Evolutionary conservation across 92 coral and sea anemone genomes (phyloP).

Genomic region (Pocillopora grandis): DNA sequence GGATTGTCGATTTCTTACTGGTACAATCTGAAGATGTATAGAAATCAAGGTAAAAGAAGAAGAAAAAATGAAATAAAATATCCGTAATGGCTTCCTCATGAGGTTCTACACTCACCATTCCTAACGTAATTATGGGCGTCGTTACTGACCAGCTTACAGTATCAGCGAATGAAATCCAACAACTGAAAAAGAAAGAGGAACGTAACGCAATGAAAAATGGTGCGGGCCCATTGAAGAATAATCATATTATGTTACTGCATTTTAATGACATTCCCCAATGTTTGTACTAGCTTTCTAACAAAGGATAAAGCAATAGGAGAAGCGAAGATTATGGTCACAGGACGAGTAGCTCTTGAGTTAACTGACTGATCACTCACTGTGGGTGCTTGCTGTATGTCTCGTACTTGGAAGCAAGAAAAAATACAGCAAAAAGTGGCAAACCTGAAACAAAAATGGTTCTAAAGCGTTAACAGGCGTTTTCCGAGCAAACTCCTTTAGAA

Average conservation of each 20-base stretch:
- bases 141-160: slow-evolving; percentile 61
- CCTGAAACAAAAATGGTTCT: slow-evolving; percentile 31
- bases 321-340: no score
- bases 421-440: slow-evolving; percentile 49
- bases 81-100: not conserved
- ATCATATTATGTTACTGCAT: no score
- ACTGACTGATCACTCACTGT: slow-evolving; percentile 40
- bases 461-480: no score
- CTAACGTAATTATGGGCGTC: slow-evolving; percentile 55
- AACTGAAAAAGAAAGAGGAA: slow-evolving; percentile 24
- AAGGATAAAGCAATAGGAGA: no score
- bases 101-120: slow-evolving; percentile 44
- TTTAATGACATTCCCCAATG: no score
- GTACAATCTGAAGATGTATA: no score
- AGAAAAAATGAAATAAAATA: not conserved
- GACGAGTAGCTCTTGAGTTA: not conserved
- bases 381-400: slow-evolving; percentile 42
- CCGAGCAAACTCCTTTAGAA: no score
- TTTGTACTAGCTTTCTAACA: no score
- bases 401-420: slow-evolving; percentile 41
- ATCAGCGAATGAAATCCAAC: slow-evolving; percentile 68
- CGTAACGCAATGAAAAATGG: no score
- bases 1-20: no score
- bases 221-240: no score
- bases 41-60: no score